Evolutionary conservation across 2,113 vertebrate genomes (phyloP), one percentile per base, ranked within the genome.

Genomic region (Psittacus erithacus): DNA sequence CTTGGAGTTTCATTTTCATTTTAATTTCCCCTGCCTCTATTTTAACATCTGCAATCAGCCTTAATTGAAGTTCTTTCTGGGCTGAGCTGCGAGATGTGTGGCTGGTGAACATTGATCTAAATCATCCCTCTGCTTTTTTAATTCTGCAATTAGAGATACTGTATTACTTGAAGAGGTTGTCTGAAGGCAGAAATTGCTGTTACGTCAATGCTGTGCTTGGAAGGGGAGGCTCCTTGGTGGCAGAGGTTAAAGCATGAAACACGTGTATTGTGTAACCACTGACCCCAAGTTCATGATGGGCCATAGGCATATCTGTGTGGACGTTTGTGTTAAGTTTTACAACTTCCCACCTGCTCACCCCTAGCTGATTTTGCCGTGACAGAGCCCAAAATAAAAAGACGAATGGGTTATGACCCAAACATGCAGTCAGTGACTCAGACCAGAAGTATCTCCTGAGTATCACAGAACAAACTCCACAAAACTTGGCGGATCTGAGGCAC

Each of bases 1-100:
- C 86, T 84, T 76, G 29, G 90, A 88, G 93, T 75, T 94, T 95
- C 76, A 69, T 94, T 93, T 95, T 95, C 88, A 73, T 93, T 93
- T 93, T 96, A 95, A 97, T 97, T 97, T 97, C 96, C 95, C 93
- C 27, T 86, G 28, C 44, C 47, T 87, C 74, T 82, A 11, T 80
- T 94, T 87, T 82, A 86, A 31, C 29, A 44, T 59, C 64, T 80
- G 67, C 71, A 28, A 38, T 85, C 65, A 86, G 70, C 47, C 80
- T 35, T 78, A 84, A 88, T 18, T 71, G 71, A 79, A 69, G 78
- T 31, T 83, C 46, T 53, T 82, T 85, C 50, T 60, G 69, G 38
- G 35, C 70, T 0, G 2, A 73, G 62, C 41, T 0, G 0, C 20
- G 6, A 77, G 49, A n/a, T 31, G 33, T 38, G 47, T 41, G 70